Evolutionary conservation across 1,140 invertebrate genomes (phyloP).

Genomic region (Ooceraea biroi): DNA sequence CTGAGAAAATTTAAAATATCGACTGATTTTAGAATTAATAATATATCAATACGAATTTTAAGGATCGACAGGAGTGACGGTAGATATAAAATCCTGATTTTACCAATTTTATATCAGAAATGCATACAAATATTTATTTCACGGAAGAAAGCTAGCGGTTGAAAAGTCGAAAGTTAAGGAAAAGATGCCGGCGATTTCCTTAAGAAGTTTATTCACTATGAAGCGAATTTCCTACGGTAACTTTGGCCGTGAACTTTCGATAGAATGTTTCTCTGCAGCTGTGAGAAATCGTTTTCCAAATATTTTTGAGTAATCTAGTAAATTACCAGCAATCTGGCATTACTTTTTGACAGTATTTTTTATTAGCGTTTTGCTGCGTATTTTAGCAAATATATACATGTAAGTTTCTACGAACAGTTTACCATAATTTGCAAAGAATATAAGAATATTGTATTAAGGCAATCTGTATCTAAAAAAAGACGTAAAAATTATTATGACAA

Average conservation of each 20-base stretch:
- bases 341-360: conserved; percentile 9
- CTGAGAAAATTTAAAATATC: no score
- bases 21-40: no score
- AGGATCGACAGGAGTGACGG: no score
- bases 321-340: conserved; percentile 62
- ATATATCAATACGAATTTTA: no score
- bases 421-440: neutral
- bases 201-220: conserved; percentile 71
- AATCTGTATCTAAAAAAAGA: no score
- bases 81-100: no score
- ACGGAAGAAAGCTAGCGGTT: neutral
- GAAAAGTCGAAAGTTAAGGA: conserved; percentile 60
- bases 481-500: no score
- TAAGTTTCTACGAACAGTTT: neutral
- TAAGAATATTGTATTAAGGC: no score
- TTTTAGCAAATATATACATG: no score
- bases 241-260: conserved; percentile 61
- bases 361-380: neutral
- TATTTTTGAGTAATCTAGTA: conserved; percentile 59
- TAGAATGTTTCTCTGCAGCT: conserved; percentile 29
- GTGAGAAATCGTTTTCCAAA: conserved; percentile 36
- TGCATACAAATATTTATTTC: conserved; percentile 57
- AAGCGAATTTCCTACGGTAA: conserved; percentile 61
- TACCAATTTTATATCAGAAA: conserved; percentile 24
- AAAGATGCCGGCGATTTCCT: conserved; percentile 61